Base-by-base conservation (phyloP, 2,797 vertebrate species). In the Anguilla pacifica region DNA sequence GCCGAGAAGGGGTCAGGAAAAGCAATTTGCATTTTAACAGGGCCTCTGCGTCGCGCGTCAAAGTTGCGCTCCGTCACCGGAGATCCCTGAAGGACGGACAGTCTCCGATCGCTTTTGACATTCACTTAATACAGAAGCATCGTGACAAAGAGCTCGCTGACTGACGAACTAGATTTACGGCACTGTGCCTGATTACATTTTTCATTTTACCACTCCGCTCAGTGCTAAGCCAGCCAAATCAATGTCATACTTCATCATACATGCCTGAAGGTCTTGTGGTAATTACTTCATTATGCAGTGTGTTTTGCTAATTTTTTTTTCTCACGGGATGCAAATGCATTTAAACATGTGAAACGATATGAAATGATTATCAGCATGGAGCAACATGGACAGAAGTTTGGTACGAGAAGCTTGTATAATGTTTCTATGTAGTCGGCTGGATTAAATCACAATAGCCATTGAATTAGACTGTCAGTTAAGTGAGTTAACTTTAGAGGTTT, bases 11-110 rank as follows among this genome's bases (percentile, higher is more conserved):
- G 92, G 92, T 91, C 92, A 92, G 89, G 86, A 90, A 93, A 94
- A 93, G 90, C 90, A 86, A 93, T 94, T 93, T 92, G 91, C 92
- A 94, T 94, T 92, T 93, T 93, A 93, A 93, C 91, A 89, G 79
- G 88, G 89, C 87, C 89, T 53, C 86, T 61, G 89, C 17, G 72
- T 70, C 64, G 88, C 89, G 89, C 55, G 87, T 87, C 61, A 72
- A 49, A 90, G 91, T n/a, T 83, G 85, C 31, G 17, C 89, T 81
- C 86, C 88, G 77, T 88, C 88, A 59, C n/a, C 70, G 43, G 25
- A 89, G 89, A 89, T 92, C 91, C 90, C 91, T 90, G 93, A 92
- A 93, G 91, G 92, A 89, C 85, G 83, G 87, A 84, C 88, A 81
- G 86, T 91, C 87, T 87, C 85, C 89, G 46, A 88, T 93, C 91